phyloP scores from a whole-genome alignment of 2,797 vertebrate genomes.

The Streptopelia turtur region DNA sequence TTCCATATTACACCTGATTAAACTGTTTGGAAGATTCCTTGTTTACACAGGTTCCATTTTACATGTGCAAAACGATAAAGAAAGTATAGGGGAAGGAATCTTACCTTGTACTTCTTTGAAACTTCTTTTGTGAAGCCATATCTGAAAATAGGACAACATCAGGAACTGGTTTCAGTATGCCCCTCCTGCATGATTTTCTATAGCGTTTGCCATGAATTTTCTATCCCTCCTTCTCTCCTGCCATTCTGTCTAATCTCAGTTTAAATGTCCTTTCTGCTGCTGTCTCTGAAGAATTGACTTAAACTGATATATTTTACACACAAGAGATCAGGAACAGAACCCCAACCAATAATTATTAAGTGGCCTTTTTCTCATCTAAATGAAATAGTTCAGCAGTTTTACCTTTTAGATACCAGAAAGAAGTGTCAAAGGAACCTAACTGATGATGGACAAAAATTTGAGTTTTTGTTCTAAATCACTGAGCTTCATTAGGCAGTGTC shows the following conservation, averaged over 20 bases:
- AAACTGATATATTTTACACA: not conserved
- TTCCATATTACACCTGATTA: not conserved
- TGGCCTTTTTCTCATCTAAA: not conserved
- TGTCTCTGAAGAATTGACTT: not conserved
- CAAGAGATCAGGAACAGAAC: not conserved
- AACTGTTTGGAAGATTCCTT: not conserved
- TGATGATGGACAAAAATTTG: not conserved
- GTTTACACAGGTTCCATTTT: not conserved
- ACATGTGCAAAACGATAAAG: not conserved
- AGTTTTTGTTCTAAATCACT: not conserved
- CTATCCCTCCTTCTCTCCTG: not conserved
- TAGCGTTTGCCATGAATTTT: not conserved
- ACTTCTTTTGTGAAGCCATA: conserved; percentile 98
- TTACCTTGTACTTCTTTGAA: conserved; percentile 94
- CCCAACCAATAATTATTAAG: not conserved
- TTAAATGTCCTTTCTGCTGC: not conserved
- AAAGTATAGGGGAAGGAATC: not conserved
- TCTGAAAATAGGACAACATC: conserved; percentile 78
- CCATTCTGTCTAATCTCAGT: not conserved
- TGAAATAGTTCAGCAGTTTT: not conserved
- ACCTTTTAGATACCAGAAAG: not conserved
- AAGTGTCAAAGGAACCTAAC: not conserved
- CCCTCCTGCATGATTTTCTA: not conserved
- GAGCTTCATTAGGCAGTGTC: not conserved
- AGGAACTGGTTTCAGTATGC: not conserved